Evolutionary conservation across 2,797 vertebrate genomes (phyloP).

Genomic region (Tangara arthus): DNA sequence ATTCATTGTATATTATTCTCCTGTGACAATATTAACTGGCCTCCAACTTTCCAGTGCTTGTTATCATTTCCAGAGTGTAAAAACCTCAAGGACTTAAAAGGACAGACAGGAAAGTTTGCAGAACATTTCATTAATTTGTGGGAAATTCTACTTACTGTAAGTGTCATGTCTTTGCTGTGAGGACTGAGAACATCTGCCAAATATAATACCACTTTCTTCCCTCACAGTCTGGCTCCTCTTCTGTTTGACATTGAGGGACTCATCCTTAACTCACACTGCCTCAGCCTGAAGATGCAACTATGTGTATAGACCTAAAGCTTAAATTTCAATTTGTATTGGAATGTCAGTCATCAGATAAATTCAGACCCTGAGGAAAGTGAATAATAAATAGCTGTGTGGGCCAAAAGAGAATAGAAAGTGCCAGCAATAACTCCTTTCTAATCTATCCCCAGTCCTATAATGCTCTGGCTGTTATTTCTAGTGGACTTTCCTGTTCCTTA

Average conservation of each 20-base stretch:
- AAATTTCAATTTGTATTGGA: slow-evolving; percentile 47
- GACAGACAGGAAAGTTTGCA: slow-evolving; percentile 53
- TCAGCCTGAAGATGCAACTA: slow-evolving; percentile 7
- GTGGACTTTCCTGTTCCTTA: neutral
- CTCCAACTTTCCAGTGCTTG: slow-evolving; percentile 49
- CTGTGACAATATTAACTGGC: slow-evolving; percentile 34
- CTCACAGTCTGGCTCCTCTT: slow-evolving; percentile 46
- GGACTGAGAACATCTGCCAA: slow-evolving; percentile 63
- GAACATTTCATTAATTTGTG: slow-evolving; percentile 65
- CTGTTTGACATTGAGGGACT: slow-evolving; percentile 52
- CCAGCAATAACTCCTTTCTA: slow-evolving; percentile 33
- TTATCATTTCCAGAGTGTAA: slow-evolving; percentile 52
- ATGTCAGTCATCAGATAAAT: slow-evolving; percentile 51
- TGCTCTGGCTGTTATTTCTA: neutral
- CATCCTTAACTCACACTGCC: slow-evolving; percentile 27
- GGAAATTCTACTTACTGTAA: slow-evolving; percentile 54
- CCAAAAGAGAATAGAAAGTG: slow-evolving; percentile 31
- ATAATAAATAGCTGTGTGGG: slow-evolving; percentile 48
- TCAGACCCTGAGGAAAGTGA: slow-evolving; percentile 32
- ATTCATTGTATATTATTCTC: slow-evolving; percentile 59
- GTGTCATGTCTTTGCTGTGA: slow-evolving; percentile 55
- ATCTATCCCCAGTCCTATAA: neutral
- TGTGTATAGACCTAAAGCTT: slow-evolving; percentile 31
- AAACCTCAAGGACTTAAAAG: slow-evolving; percentile 60
- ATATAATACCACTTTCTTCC: slow-evolving; percentile 37